Evolutionary conservation across 2,888 invertebrate species (phyloP), one percentile per base, ranked within the genome.

Genomic region (Volucella bombylans): DNA sequence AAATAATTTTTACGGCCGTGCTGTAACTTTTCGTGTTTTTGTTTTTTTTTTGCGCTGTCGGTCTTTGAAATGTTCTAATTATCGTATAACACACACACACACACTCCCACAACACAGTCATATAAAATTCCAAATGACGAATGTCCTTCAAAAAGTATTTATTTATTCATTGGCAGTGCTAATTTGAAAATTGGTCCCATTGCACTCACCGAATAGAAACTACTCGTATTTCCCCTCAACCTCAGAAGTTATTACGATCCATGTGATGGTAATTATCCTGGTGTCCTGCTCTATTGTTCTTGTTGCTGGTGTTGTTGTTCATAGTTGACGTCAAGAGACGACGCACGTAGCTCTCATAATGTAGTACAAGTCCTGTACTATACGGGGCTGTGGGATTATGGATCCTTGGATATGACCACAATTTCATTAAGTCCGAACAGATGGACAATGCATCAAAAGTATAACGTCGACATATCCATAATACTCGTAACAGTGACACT

Each of bases 111-210:
- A 31, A 31, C 6, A 31, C 31, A 31, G 6, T 6, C 31, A 31
- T 31, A 6, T 31, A 31, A 31, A 31, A 31, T 31, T 59, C 15
- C 2, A 18, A 45, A 15, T 31, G 23, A 12, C 12, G 52, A 52
- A 54, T 68, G 45, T 61, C 68, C 68, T 39, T 61, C 38, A 23
- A 15, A 45, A 14, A 45, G 14, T 47, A 9, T 54, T 67, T 45
- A 54, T 54, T 77, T 54, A 69, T 77, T 76, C 52, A 77, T 57
- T 59, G 59, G 15, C 50, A 65, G 23, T 41, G 12, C 49, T 57
- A 52, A 61, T 52, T 72, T 61, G 50, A 31, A 67, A 41, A 74
- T 68, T 50, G 38, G 59, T 41, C 50, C 41, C 41, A 61, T 61
- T 72, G 50, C 12, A 10, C 31, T 8, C 11, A 4, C 49, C 39